Evolutionary conservation across 2,797 vertebrate genomes (phyloP).

Genomic region (Channa striata): DNA sequence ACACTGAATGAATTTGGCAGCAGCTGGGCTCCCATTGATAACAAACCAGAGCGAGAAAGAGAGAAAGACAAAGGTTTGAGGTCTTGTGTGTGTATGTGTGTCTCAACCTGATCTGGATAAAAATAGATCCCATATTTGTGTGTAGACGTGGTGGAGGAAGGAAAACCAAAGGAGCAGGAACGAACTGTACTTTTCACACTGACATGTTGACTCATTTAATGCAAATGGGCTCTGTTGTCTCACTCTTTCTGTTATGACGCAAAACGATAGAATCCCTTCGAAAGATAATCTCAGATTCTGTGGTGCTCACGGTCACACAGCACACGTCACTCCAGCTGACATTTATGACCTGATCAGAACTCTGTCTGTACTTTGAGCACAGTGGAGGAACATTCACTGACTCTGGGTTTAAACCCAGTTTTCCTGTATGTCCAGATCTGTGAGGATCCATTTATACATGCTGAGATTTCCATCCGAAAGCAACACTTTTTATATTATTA

Average conservation of each 20-base stretch:
- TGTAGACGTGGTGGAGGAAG: conserved; percentile 5
- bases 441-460: neutral
- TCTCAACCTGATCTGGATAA: conserved; percentile 33
- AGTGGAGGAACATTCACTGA: conserved; percentile 6
- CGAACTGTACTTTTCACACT: conserved; percentile 46
- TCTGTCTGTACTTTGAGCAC: conserved; percentile 25
- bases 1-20: conserved; percentile 57
- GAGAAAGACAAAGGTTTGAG: neutral
- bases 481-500: neutral
- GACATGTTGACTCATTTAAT: conserved; percentile 56
- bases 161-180: conserved; percentile 22
- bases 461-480: neutral
- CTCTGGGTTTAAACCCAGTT: conserved; percentile 3
- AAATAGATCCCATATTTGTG: conserved; percentile 44
- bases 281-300: conserved; percentile 62
- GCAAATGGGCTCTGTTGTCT: conserved; percentile 59
- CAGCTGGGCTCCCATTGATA: conserved; percentile 58
- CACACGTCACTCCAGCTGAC: conserved; percentile 41
- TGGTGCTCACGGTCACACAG: conserved; percentile 27
- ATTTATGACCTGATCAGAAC: conserved; percentile 55
- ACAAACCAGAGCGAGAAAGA: conserved; percentile 29
- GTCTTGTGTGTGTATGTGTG: conserved; percentile 1
- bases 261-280: neutral
- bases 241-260: conserved; percentile 53
- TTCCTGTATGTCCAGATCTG: neutral